Percentiles rank a stretch among this genome's conserved stretches.
Conservation (phyloP, 2,797 vertebrate genomes). For the Onychomys arenicola region DNA sequence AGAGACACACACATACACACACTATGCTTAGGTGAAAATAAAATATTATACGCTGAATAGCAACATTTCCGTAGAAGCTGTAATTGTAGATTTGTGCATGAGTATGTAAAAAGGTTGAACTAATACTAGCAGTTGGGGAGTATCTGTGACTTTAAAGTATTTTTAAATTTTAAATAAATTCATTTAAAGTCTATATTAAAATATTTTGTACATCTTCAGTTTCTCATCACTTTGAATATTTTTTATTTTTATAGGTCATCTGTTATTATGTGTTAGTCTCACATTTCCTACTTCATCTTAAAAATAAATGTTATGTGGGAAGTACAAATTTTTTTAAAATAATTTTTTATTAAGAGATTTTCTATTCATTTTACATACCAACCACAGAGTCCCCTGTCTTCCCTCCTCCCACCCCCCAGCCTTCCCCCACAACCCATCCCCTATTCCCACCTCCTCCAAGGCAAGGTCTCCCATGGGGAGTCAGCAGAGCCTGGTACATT, state of each 20-base stretch:
- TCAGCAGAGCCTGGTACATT: no score
- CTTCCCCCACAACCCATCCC: no score
- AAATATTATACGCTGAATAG: neutral
- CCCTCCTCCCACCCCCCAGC: no score
- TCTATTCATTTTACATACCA: no score
- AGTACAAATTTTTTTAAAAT: neutral
- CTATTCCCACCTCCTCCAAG: no score
- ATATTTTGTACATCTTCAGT: neutral
- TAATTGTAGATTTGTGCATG: neutral
- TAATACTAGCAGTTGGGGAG: neutral
- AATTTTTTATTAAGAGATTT: no score
- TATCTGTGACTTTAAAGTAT: slow-evolving; percentile 6
- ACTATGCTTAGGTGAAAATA: neutral
- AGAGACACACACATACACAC: neutral
- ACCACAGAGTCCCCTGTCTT: no score
- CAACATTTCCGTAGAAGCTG: neutral
- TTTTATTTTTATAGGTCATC: neutral
- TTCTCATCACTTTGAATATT: neutral
- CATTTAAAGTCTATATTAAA: neutral
- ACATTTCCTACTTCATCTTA: slow-evolving; percentile 27
- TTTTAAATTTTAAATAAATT: slow-evolving; percentile 57
- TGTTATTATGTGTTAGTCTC: neutral
- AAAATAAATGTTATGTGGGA: neutral
- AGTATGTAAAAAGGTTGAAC: neutral
- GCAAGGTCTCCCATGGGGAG: no score